Evolutionary conservation across 2,113 vertebrate genomes (phyloP), one percentile per base, ranked within the genome.

Genomic region (Oryzias javanicus): DNA sequence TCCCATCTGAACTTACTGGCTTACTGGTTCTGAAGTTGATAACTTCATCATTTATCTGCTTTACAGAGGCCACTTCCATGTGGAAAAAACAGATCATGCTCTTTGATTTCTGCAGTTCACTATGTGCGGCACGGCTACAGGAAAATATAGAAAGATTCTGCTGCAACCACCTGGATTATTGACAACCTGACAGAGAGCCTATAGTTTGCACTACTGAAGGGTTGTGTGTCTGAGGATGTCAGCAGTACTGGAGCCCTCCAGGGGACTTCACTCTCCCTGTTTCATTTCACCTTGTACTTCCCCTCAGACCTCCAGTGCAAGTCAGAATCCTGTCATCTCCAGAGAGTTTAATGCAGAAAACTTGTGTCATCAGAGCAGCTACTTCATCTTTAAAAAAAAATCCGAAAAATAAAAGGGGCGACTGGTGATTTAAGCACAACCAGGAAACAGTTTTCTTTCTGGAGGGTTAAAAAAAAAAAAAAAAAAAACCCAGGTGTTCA

Each of bases 151-250:
- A 5, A 16, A 8, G 44, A 46, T 46, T 16, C 44, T 16, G 16
- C 44, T 46, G n/a, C 44, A 46, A 46, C n/a, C n/a, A n/a, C 44
- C 44, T 46, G 44, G 7, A 46, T 46, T 46, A 46, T 46, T 46
- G 44, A 46, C 16, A 16, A n/a, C n/a, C 15, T 18, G 16, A n/a
- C 44, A 46, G n/a, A 46, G 16, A 46, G n/a, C 16, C 44, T n/a
- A 46, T n/a, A 46, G 44, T 16, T 46, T 46, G 44, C n/a, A 46
- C 16, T 35, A 16, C 44, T 46, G 44, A 46, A 16, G 44, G 44
- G 14, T 46, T 46, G 44, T n/a, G 16, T 46, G 44, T 35, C 35
- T 35, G 35, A 35, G 35, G 35, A 35, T 35, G 44, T 46, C 44
- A n/a, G 44, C 17, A 17, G 44, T 7, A 46, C 44, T n/a, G 16